Evolutionary conservation across 2,888 invertebrate species (phyloP), one percentile per base, ranked within the genome.

Genomic region (Xestia c-nigrum): DNA sequence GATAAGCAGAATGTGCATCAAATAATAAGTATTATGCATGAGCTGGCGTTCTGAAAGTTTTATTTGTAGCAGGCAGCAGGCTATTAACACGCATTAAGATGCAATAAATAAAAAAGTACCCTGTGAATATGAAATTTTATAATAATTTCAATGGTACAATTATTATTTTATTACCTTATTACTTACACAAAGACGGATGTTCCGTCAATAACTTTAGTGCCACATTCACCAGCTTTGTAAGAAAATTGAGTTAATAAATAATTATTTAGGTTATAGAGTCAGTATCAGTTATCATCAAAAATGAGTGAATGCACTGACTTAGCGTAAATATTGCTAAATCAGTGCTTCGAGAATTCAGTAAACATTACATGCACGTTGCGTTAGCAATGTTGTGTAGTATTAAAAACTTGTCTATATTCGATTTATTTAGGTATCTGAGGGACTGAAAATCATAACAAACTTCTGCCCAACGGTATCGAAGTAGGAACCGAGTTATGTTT

Each of bases 31-130:
- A 43, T 38, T 38, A 50, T 24, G 70, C n/a, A 61, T 68, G 61
- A 43, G 24, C 10, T 64, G 43, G 64, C 24, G 21, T 55, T 57
- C 47, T 68, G 40, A 55, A 0, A 59, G 21, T 61, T 59, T n/a
- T 74, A 50, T 71, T 19, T 12, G 71, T 64, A 81, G 47, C 43
- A 85, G 31, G 81, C 71, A 72, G 50, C 72, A 81, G 81, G 85
- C 85, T 63, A 59, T 73, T 57, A 63, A 59, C 43, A 73, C 65
- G 24, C 16, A 59, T 66, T 61, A 12, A 43, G 52, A 69, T 66
- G 81, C 64, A 75, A 70, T 73, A 47, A 71, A 70, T 57, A 61
- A 69, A 70, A 80, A 68, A 14, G 24, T 61, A 38, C 47, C 55
- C 10, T 55, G 69, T 50, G 68, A 78, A 68, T 24, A 68, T 31